These are phyloP conservation scores for Quadroppia sp. DNA, from an alignment of 2,888 invertebrate genomes.

Conservation along the genomic window DNA sequence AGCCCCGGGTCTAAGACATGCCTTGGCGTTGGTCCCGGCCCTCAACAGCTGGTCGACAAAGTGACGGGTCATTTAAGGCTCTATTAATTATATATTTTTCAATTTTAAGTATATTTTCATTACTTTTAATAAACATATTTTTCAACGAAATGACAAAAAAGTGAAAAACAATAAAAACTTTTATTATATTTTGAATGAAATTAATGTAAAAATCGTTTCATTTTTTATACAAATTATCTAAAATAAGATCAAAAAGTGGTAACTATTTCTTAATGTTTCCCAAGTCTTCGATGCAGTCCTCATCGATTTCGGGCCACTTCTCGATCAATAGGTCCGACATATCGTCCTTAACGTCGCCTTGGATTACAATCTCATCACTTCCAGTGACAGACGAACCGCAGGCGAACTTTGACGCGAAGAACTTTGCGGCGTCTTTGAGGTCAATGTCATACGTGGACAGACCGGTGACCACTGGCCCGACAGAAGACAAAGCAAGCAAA, in stretches of 20 bases:
- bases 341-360: slow-evolving; percentile 98
- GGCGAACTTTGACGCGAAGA: slow-evolving; percentile 94
- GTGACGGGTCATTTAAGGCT: slow-evolving; percentile 47
- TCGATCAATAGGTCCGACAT: slow-evolving; percentile 95
- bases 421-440: slow-evolving; percentile 94
- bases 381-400: slow-evolving; percentile 99
- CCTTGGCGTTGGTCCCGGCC: slow-evolving; percentile 81
- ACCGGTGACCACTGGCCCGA: slow-evolving; percentile 74
- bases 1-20: slow-evolving; percentile 83
- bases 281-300: slow-evolving; percentile 84
- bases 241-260: not conserved
- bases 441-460: slow-evolving; percentile 94
- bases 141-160: not conserved
- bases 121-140: too few species aligned
- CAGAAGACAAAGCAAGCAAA: not conserved
- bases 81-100: slow-evolving; percentile 38
- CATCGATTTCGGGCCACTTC: slow-evolving; percentile 96
- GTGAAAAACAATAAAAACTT: not conserved
- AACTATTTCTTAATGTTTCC: slow-evolving; percentile 68
- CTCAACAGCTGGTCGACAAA: slow-evolving; percentile 44
- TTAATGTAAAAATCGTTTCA: not conserved
- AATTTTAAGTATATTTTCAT: not conserved
- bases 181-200: not conserved
- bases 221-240: not conserved
- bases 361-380: slow-evolving; percentile 98